These are phyloP conservation scores for Phyllotreta cruciferae DNA, from an alignment of 2,888 invertebrate genomes.

Conservation along the genomic window DNA sequence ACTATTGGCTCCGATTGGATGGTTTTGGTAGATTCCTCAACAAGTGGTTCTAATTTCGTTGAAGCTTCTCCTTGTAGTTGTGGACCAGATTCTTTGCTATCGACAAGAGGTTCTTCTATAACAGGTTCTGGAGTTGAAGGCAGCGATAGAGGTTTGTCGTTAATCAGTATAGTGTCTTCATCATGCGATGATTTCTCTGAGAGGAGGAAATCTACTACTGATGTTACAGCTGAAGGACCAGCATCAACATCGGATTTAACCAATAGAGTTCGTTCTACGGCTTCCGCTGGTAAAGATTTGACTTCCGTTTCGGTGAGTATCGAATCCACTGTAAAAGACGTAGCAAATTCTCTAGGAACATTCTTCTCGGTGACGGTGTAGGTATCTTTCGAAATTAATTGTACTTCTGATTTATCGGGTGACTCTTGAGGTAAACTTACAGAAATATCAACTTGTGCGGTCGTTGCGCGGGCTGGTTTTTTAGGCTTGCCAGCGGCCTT, in stretches of 20 bases:
- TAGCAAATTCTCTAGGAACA: slow-evolving; percentile 26
- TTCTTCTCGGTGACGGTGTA: slow-evolving; percentile 38
- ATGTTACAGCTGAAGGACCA: slow-evolving; percentile 9
- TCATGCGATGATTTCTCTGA: slow-evolving; percentile 38
- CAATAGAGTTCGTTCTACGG: slow-evolving; percentile 9
- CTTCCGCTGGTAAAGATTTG: slow-evolving; percentile 36
- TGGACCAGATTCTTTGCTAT: neutral
- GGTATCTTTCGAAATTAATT: slow-evolving; percentile 45
- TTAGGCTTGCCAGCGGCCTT: slow-evolving; percentile 39
- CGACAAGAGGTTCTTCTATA: slow-evolving; percentile 27
- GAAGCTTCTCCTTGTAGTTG: neutral
- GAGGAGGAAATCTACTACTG: slow-evolving; percentile 43
- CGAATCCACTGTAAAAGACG: slow-evolving; percentile 49
- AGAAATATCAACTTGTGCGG: slow-evolving; percentile 43
- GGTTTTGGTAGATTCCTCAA: slow-evolving; percentile 5
- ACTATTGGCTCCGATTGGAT: neutral
- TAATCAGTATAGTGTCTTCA: slow-evolving; percentile 40
- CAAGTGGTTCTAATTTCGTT: neutral
- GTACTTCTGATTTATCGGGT: slow-evolving; percentile 41
- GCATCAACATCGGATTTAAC: slow-evolving; percentile 14
- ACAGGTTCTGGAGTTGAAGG: slow-evolving; percentile 1
- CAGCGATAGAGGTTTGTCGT: slow-evolving; percentile 42
- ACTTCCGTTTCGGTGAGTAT: slow-evolving; percentile 49
- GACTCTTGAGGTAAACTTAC: slow-evolving; percentile 41
- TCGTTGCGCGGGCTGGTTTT: slow-evolving; percentile 30